A percentile compares a stretch with the other conserved stretches of the same genome.
phyloP scores from a whole-genome alignment of 2,888 invertebrate genomes.

The Caenorhabditis zanzibari region DNA sequence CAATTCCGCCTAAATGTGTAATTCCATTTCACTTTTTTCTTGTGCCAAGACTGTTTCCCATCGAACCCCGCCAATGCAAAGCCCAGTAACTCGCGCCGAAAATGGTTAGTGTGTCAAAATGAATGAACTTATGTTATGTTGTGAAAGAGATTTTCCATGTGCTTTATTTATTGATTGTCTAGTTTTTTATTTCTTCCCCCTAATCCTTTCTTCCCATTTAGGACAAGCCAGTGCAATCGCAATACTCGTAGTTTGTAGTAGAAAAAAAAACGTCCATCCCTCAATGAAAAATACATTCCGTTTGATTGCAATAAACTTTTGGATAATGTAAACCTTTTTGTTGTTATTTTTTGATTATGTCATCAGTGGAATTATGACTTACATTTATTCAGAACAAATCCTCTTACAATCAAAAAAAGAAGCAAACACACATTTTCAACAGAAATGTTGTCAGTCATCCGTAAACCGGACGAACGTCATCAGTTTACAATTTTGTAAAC shows the following conservation, averaged over 20 bases:
- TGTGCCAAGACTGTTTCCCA: conserved; percentile 25
- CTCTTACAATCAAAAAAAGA: too few relatives aligned
- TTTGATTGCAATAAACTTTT: conserved; percentile 26
- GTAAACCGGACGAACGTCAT: conserved; percentile 1
- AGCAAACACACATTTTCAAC: not conserved
- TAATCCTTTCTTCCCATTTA: not conserved
- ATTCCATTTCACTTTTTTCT: conserved; percentile 21
- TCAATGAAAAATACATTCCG: conserved; percentile 23
- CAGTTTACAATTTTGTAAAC: conserved; percentile 12
- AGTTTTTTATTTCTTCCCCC: not conserved
- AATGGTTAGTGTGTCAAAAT: conserved; percentile 42
- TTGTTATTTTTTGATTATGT: not conserved
- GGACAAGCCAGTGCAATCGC: conserved; percentile 34
- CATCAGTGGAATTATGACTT: not conserved
- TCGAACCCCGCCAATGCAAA: conserved; percentile 16
- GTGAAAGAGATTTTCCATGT: conserved; percentile 1
- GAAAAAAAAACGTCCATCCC: not conserved
- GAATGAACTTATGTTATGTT: conserved; percentile 15
- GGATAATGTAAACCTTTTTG: not conserved
- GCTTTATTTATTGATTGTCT: conserved; percentile 38
- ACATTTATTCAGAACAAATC: too few relatives aligned
- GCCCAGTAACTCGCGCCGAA: conserved; percentile 2
- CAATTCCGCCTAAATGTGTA: conserved; percentile 21
- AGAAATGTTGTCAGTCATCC: conserved; percentile 1
- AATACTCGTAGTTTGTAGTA: conserved; percentile 10